Evolutionary conservation across 2,797 vertebrate species (phyloP).

Genomic region (Neosalanx taihuensis): DNA sequence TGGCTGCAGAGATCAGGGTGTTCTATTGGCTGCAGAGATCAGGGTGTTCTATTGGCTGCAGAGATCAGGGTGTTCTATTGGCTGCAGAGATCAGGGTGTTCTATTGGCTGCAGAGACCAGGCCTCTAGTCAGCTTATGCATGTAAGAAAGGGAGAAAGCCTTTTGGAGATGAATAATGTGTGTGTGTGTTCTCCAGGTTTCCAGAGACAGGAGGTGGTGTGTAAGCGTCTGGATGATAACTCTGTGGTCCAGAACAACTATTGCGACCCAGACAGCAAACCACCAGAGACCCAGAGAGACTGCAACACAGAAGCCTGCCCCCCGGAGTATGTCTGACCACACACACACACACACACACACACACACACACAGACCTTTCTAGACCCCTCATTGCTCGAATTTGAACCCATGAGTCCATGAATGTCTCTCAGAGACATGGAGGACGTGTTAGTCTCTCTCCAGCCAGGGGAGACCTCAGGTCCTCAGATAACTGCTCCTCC

Average conservation of each 20-base stretch:
- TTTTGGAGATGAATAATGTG: background rate
- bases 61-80: slow-evolving; percentile 52
- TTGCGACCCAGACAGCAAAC: slow-evolving; percentile 92
- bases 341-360: background rate
- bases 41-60: no score
- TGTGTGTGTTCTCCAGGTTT: slow-evolving; percentile 68
- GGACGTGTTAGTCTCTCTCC: no score
- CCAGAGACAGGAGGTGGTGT: slow-evolving; percentile 94
- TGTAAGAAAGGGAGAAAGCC: background rate
- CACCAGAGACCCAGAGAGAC: slow-evolving; percentile 90
- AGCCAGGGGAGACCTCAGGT: background rate
- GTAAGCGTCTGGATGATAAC: slow-evolving; percentile 93
- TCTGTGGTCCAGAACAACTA: slow-evolving; percentile 96
- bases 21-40: slow-evolving; percentile 32
- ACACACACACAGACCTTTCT: background rate
- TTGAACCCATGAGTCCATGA: no score
- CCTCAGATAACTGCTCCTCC: no score
- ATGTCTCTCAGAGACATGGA: no score
- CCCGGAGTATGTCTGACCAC: slow-evolving; percentile 69
- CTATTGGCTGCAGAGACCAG: background rate
- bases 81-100: slow-evolving; percentile 55
- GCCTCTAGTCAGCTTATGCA: background rate
- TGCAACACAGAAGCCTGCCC: slow-evolving; percentile 96
- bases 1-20: slow-evolving; percentile 21
- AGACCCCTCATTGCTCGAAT: no score